Conservation (phyloP, 2,797 vertebrate species). For the Mormyrops boulengeri region DNA sequence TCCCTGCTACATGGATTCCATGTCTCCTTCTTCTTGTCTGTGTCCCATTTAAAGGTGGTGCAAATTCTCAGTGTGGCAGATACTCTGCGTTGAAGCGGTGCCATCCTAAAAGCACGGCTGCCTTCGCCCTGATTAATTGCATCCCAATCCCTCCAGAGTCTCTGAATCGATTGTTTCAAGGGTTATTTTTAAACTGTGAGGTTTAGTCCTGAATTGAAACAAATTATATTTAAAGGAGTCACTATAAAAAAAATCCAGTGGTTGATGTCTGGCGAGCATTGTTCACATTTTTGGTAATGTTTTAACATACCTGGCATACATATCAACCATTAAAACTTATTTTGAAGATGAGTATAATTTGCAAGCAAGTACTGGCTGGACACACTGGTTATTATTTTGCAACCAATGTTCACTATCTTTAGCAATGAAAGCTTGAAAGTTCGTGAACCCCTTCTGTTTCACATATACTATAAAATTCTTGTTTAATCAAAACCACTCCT, state of each 20-base stretch:
- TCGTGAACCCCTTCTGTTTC: background rate
- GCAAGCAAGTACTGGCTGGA: background rate
- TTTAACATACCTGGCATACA: background rate
- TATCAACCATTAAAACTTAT: background rate
- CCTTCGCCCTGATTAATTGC: background rate
- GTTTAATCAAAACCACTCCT: background rate
- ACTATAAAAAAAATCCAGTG: background rate
- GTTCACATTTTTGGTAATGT: background rate
- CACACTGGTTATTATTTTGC: background rate
- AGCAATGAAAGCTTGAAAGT: background rate
- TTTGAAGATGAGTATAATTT: background rate
- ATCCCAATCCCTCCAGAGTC: background rate
- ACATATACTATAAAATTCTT: background rate
- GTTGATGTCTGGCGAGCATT: background rate
- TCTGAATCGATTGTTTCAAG: background rate
- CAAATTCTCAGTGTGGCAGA: background rate
- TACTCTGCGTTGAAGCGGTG: background rate
- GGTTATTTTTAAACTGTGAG: background rate
- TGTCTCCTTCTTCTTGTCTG: background rate
- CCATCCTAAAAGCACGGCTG: background rate
- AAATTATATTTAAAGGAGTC: background rate
- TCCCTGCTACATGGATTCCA: background rate
- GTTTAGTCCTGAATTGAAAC: constrained; percentile 2
- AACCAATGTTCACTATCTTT: background rate
- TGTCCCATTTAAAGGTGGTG: background rate